These are phyloP conservation scores for Galendromus occidentalis DNA, from an alignment of 1,140 invertebrate species.

Conservation along the genomic window DNA sequence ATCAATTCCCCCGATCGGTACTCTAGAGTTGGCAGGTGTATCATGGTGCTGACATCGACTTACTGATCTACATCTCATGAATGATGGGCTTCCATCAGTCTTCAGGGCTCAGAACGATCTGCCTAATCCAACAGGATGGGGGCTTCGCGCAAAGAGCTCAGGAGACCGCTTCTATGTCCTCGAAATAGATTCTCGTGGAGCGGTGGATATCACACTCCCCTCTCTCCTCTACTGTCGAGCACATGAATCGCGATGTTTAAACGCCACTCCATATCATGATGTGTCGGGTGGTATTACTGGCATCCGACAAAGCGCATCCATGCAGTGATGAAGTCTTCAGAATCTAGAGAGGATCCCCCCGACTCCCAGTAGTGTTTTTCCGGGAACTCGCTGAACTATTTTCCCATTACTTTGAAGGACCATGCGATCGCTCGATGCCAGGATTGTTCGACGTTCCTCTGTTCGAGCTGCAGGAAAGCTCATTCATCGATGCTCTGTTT, in stretches of 20 bases:
- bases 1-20: neutral
- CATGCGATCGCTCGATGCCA: conserved; percentile 71
- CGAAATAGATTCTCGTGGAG: too few species aligned
- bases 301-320: neutral
- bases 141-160: too few species aligned
- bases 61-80: too few species aligned
- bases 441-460: conserved; percentile 79
- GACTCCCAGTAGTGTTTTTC: too few species aligned
- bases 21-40: neutral
- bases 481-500: conserved; percentile 82
- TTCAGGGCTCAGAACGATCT: neutral
- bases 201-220: neutral
- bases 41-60: neutral
- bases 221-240: neutral
- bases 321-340: neutral
- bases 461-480: conserved; percentile 74
- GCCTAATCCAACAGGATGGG: neutral
- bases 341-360: neutral
- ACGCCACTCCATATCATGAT: neutral
- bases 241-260: neutral
- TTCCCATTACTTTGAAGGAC: conserved; percentile 36
- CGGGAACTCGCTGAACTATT: too few species aligned
- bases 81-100: too few species aligned
- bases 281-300: conserved; percentile 8
- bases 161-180: too few species aligned